Conservation (phyloP, 2,797 vertebrate species). For the Botia kubotai region DNA sequence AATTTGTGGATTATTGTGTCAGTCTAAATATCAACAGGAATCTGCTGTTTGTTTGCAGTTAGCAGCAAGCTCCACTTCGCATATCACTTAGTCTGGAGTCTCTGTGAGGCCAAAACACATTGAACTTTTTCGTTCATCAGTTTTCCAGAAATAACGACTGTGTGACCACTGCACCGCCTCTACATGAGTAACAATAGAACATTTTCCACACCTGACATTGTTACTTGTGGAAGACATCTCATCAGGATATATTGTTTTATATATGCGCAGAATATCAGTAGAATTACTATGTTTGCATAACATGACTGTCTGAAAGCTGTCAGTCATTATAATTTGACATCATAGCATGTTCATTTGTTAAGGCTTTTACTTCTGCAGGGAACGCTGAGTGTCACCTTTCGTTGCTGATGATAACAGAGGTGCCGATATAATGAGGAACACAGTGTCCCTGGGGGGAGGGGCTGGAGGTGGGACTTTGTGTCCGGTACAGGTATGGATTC, state of each 20-base stretch:
- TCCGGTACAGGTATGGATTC: constrained; percentile 75
- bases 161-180: constrained; percentile 36
- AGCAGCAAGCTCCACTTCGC: not conserved
- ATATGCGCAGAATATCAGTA: constrained; percentile 19
- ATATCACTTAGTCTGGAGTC: constrained; percentile 9
- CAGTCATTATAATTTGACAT: not conserved
- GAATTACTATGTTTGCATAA: constrained; percentile 9
- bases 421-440: constrained; percentile 86
- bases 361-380: not conserved
- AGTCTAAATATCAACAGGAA: not conserved
- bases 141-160: constrained; percentile 35
- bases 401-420: constrained; percentile 91
- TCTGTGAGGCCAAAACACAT: not conserved
- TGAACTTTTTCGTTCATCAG: not conserved
- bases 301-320: not conserved
- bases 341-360: not conserved
- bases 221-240: constrained; percentile 30
- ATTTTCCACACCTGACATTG: constrained; percentile 54
- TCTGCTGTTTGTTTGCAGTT: not conserved
- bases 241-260: constrained; percentile 23
- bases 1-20: not conserved
- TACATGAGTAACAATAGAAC: constrained; percentile 60
- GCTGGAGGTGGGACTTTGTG: constrained; percentile 78
- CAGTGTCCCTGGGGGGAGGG: constrained; percentile 77
- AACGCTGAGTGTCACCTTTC: constrained; percentile 83